These are phyloP conservation scores for Apotomis capreana DNA, from an alignment of 2,888 invertebrate species.

Conservation along the genomic window DNA sequence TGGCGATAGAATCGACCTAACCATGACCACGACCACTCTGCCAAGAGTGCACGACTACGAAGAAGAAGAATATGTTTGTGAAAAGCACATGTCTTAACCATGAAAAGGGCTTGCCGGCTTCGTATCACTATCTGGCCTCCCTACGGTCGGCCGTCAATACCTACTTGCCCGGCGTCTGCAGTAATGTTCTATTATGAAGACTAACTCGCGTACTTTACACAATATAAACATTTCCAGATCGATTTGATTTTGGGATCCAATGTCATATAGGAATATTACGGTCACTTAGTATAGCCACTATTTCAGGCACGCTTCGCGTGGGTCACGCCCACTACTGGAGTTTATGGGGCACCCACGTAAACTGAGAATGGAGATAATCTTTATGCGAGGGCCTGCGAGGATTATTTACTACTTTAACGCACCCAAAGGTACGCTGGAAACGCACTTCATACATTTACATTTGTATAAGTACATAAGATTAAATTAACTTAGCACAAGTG, in stretches of 20 bases:
- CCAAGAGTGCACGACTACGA: no score
- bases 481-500: conserved; percentile 36
- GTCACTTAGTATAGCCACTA: conserved; percentile 52
- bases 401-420: conserved; percentile 48
- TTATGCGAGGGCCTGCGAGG: conserved; percentile 46
- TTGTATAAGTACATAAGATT: conserved; percentile 24
- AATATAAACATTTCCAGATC: no score
- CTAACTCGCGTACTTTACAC: no score
- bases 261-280: not conserved
- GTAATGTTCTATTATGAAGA: no score
- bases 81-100: no score
- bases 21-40: no score
- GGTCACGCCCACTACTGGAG: conserved; percentile 46
- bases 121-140: no score
- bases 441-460: conserved; percentile 31
- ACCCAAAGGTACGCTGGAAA: conserved; percentile 22
- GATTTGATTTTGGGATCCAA: not conserved
- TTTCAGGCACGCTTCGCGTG: conserved; percentile 34
- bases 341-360: conserved; percentile 47
- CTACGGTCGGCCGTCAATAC: no score
- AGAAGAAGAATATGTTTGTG: no score
- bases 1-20: no score
- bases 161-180: no score
- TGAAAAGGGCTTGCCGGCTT: no score
- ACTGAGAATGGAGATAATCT: conserved; percentile 48